Evolutionary conservation across 2,113 vertebrate species (phyloP).

Genomic region (Nibea coibor): DNA sequence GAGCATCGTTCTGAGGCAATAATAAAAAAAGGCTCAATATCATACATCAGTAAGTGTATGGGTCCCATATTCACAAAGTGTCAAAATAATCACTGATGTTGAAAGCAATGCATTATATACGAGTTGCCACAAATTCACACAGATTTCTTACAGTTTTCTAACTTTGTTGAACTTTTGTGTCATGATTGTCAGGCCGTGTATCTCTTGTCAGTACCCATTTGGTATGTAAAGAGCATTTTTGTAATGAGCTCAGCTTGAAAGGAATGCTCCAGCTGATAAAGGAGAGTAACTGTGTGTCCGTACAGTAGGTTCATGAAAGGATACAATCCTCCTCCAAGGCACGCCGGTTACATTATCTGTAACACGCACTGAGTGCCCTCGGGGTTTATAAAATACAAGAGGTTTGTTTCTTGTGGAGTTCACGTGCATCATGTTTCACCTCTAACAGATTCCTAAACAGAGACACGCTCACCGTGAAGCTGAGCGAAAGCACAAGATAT

Average conservation of each 20-base stretch:
- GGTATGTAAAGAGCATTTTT: background rate
- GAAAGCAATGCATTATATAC: too few relatives aligned
- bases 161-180: background rate
- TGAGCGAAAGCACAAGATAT: background rate
- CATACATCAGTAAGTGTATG: too few relatives aligned
- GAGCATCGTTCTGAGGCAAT: too few relatives aligned
- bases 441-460: slow-evolving; percentile 2
- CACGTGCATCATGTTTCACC: slow-evolving; percentile 15
- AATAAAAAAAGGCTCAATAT: too few relatives aligned
- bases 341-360: slow-evolving; percentile 5
- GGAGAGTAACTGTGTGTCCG: slow-evolving; percentile 3
- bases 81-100: too few relatives aligned
- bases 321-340: slow-evolving; percentile 8
- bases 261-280: slow-evolving; percentile 20
- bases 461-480: background rate
- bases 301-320: slow-evolving; percentile 7
- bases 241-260: slow-evolving; percentile 30
- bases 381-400: background rate
- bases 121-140: too few relatives aligned
- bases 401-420: slow-evolving; percentile 19
- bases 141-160: background rate
- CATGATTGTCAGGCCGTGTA: background rate
- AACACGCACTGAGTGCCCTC: slow-evolving; percentile 22
- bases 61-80: too few relatives aligned
- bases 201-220: background rate